These are phyloP conservation scores for Typhlomys cinereus DNA, from an alignment of 2,113 vertebrate genomes.

Conservation along the genomic window DNA sequence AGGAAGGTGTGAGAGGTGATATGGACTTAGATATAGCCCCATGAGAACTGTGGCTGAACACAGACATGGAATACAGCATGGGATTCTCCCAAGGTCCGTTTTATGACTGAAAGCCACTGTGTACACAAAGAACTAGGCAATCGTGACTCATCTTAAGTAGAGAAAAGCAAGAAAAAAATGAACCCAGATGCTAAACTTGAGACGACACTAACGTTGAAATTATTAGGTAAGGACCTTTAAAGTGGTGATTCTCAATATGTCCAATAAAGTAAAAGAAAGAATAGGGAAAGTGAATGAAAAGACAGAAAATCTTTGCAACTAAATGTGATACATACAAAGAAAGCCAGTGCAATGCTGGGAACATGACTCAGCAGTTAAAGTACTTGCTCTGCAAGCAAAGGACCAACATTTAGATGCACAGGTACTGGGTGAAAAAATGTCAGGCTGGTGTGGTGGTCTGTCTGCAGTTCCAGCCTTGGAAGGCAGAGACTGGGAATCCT, in stretches of 20 bases:
- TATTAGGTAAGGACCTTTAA: not conserved
- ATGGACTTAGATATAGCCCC: not conserved
- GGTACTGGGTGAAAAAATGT: no score
- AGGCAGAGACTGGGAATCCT: no score
- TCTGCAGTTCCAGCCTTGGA: no score
- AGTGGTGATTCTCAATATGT: not conserved
- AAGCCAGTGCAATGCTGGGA: no score
- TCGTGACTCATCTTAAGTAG: not conserved
- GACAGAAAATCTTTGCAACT: not conserved
- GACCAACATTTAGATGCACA: no score
- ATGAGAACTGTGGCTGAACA: not conserved
- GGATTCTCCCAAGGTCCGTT: not conserved
- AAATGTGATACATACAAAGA: not conserved
- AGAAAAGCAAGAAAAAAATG: not conserved
- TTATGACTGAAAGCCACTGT: not conserved
- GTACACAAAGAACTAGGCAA: not conserved
- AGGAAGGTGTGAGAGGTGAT: no score
- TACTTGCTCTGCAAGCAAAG: no score
- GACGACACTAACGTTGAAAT: not conserved
- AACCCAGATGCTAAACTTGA: not conserved
- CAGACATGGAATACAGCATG: not conserved
- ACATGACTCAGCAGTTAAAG: no score
- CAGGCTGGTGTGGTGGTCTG: no score
- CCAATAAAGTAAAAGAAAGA: not conserved
- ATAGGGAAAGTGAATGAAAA: not conserved